These are phyloP conservation scores for Hartigia nigra DNA, from an alignment of 2,888 invertebrate species.

Conservation along the genomic window DNA sequence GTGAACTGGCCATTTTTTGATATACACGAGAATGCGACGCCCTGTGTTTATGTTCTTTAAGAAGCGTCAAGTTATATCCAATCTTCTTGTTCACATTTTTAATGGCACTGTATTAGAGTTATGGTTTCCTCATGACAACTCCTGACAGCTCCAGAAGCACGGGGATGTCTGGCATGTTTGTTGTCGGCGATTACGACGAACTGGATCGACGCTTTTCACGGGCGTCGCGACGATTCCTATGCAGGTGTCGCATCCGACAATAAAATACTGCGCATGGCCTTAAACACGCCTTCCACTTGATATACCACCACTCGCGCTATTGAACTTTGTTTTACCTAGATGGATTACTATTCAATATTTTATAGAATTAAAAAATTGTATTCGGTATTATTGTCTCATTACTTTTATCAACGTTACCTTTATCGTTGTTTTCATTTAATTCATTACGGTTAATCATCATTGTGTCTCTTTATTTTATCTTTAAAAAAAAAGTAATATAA, in stretches of 20 bases:
- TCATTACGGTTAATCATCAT: not conserved
- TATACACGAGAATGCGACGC: not conserved
- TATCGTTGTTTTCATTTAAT: not conserved
- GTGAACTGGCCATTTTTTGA: constrained; percentile 72
- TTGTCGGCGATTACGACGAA: not conserved
- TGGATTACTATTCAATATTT: not conserved
- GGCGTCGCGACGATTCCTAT: constrained; percentile 20
- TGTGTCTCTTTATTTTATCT: not conserved
- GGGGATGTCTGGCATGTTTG: not conserved
- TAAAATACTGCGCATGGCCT: constrained; percentile 23
- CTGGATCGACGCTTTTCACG: not conserved
- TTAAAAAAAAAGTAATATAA: not conserved
- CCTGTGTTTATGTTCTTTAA: not conserved
- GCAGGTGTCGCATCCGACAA: constrained; percentile 22
- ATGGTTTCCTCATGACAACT: not conserved
- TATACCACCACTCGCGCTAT: constrained; percentile 9
- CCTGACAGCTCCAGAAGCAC: not conserved
- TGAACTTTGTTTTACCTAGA: not conserved
- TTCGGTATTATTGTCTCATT: not conserved
- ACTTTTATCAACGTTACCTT: not conserved
- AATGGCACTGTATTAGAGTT: not conserved
- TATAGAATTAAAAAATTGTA: not conserved
- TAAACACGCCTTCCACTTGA: constrained; percentile 1
- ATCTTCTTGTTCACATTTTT: not conserved
- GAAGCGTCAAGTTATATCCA: not conserved